Evolutionary conservation across 2,113 vertebrate species (phyloP).

Genomic region (Oreochromis niloticus): DNA sequence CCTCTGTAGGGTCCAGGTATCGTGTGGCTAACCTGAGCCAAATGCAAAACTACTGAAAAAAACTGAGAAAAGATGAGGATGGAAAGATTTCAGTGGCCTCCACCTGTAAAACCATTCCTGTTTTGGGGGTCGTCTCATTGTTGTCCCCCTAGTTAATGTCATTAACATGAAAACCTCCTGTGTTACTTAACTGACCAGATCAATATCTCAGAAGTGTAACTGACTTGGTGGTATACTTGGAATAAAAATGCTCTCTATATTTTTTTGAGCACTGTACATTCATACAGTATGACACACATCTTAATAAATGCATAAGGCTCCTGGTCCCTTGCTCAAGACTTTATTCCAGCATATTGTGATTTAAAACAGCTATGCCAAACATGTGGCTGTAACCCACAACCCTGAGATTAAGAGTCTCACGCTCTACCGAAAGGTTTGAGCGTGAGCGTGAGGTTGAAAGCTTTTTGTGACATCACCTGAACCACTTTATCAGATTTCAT

Average conservation of each 20-base stretch:
- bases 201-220: not conserved
- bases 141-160: not conserved
- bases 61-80: not conserved
- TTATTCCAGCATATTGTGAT: not conserved
- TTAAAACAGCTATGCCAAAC: not conserved
- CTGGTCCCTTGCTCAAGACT: not conserved
- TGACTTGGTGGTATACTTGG: not conserved
- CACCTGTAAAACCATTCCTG: not conserved
- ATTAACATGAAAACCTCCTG: not conserved
- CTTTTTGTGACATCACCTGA: not conserved
- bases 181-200: not conserved
- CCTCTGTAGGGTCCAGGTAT: not conserved
- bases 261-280: not conserved
- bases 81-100: not conserved
- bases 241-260: not conserved
- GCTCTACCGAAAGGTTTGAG: not conserved
- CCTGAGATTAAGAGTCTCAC: not conserved
- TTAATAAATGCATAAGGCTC: not conserved
- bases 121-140: not conserved
- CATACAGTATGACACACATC: not conserved
- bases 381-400: not conserved
- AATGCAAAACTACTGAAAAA: not conserved
- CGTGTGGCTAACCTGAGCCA: not conserved
- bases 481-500: not conserved
- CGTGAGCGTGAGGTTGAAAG: not conserved